phyloP scores from a whole-genome alignment of 1,140 invertebrate genomes.

The Belonocnema kinseyi region DNA sequence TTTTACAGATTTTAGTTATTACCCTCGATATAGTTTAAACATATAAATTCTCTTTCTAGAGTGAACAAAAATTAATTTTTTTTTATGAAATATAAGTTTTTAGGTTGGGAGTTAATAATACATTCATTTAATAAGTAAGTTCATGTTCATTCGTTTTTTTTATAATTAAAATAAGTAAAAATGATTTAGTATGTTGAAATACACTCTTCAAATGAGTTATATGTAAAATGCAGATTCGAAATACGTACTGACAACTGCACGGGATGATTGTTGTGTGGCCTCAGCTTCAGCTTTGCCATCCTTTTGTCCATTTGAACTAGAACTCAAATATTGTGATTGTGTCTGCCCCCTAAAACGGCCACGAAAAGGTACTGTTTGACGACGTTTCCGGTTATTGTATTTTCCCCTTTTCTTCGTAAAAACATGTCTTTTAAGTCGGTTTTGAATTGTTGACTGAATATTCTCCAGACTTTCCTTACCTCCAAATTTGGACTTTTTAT shows the following conservation, averaged over 20 bases:
- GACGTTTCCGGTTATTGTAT: constrained; percentile 32
- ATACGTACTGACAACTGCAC: constrained; percentile 85
- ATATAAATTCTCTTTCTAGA: too few species aligned
- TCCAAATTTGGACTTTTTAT: background rate
- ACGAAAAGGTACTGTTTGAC: constrained; percentile 45
- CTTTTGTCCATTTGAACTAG: constrained; percentile 75
- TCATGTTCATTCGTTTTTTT: too few species aligned
- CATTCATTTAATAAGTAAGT: too few species aligned
- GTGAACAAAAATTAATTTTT: too few species aligned
- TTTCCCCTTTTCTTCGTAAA: background rate
- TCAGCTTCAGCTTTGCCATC: constrained; percentile 87
- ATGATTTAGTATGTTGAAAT: too few species aligned
- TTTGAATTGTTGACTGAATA: background rate
- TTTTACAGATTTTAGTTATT: too few species aligned
- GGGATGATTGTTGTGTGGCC: constrained; percentile 82
- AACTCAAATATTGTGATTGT: constrained; percentile 87
- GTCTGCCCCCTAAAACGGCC: constrained; percentile 82
- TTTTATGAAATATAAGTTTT: too few species aligned
- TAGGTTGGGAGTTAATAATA: too few species aligned
- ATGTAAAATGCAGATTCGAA: too few species aligned
- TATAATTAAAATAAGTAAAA: too few species aligned
- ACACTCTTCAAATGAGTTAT: too few species aligned
- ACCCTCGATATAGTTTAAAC: too few species aligned
- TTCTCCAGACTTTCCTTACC: background rate
- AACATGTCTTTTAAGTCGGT: background rate